phyloP scores from a whole-genome alignment of 2,113 vertebrate genomes.

The Petroica traversi region DNA sequence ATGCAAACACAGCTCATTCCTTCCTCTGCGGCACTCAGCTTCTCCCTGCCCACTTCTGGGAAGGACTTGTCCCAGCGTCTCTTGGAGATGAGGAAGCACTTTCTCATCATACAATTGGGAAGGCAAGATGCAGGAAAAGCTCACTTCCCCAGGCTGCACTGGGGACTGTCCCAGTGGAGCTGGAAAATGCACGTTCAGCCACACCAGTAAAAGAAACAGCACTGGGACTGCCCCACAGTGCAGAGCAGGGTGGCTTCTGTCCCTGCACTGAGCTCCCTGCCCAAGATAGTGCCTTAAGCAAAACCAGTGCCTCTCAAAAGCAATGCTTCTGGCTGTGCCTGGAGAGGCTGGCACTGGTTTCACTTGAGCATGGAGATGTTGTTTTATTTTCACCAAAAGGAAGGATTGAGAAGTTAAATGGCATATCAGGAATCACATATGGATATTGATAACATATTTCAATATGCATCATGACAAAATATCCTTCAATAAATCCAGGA shows the following conservation, averaged over 20 bases:
- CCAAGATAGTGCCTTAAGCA: background rate
- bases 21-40: background rate
- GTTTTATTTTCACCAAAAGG: background rate
- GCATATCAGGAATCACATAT: background rate
- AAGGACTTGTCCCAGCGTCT: background rate
- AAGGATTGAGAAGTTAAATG: background rate
- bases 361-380: background rate
- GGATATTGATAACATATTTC: background rate
- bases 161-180: background rate
- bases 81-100: background rate
- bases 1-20: background rate
- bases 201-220: background rate
- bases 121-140: background rate
- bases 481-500: background rate
- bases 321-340: fast-evolving
- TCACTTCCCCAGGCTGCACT: background rate
- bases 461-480: background rate
- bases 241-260: background rate
- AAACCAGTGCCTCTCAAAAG: background rate
- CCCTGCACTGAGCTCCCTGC: background rate
- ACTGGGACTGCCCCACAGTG: background rate
- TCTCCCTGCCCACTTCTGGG: background rate
- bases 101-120: background rate
- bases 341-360: background rate
- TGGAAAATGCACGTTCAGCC: background rate